Percentiles rank a stretch among this genome's conserved stretches.
phyloP scores from a whole-genome alignment of 2,888 invertebrate species.

The Aspidiotus rigidus region DNA sequence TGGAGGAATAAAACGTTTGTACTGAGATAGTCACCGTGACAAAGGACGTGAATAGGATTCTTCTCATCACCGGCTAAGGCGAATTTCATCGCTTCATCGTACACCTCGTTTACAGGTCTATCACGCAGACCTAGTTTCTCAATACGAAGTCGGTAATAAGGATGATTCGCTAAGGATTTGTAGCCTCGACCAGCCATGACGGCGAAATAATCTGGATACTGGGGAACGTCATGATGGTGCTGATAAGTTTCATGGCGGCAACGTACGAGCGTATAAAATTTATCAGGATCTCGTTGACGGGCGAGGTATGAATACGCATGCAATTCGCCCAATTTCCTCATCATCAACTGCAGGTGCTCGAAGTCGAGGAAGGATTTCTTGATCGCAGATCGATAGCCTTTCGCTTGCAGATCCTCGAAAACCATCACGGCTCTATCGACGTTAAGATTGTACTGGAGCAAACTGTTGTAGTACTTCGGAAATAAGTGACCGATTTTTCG shows the following conservation, averaged over 20 bases:
- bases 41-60: constrained; percentile 36
- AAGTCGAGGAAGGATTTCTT: neutral
- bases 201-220: neutral
- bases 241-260: neutral
- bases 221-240: neutral
- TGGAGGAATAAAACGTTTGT: constrained; percentile 39
- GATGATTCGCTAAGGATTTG: no score
- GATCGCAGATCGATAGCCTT: neutral
- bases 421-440: neutral
- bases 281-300: neutral
- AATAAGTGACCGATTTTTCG: neutral
- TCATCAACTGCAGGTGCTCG: neutral
- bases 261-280: neutral
- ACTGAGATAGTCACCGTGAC: constrained; percentile 39
- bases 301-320: neutral
- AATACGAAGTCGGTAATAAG: no score
- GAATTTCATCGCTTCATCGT: neutral
- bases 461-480: neutral
- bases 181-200: neutral
- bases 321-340: neutral
- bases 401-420: neutral
- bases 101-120: neutral
- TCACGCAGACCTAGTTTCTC: no score
- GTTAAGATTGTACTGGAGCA: neutral
- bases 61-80: constrained; percentile 30